Evolutionary conservation across 2,888 invertebrate species (phyloP), one percentile per base, ranked within the genome.

Genomic region (Toxonevra muliebris): DNA sequence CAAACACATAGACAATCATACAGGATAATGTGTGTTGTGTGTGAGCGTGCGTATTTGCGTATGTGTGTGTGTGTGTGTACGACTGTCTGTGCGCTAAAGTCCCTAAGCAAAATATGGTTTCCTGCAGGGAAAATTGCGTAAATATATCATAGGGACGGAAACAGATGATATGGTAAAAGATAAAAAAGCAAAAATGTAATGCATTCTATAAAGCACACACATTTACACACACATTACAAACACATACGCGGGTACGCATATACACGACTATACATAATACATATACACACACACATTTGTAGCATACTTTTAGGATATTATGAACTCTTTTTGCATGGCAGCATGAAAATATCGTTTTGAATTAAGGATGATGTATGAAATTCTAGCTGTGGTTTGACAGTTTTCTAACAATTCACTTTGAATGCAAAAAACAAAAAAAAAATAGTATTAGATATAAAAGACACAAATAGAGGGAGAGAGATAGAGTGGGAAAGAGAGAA

Each of bases 311-410:
- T 45, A 30, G 30, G 30, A 30, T 20, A 30, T 9, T 60, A 52
- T 50, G 17, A 53, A 19, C 20, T 9, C 30, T 7, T 45, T n/a
- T 20, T 42, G 13, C 13, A n/a, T 42, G 12, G 53, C 43, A 59
- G 41, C 30, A 75, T 76, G 73, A 75, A 76, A 75, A 76, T 74
- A 78, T 74, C 73, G 73, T 75, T 75, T 73, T 72, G 74, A 73
- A 77, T 79, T 78, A 75, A 76, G 74, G 72, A 76, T 77, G 76
- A 80, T 77, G 75, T 76, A 79, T 80, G 75, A 74, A 75, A 76
- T 76, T 73, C 71, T 71, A 72, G 75, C 75, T 75, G 73, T 70
- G 77, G 75, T 76, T 74, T 76, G 78, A 78, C 77, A 77, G 75
- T 72, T 61, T 13, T 11, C 9, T 17, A 43, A 12, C 15, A 30